Evolutionary conservation across 2,113 vertebrate species (phyloP).

Genomic region (Odontesthes bonariensis): DNA sequence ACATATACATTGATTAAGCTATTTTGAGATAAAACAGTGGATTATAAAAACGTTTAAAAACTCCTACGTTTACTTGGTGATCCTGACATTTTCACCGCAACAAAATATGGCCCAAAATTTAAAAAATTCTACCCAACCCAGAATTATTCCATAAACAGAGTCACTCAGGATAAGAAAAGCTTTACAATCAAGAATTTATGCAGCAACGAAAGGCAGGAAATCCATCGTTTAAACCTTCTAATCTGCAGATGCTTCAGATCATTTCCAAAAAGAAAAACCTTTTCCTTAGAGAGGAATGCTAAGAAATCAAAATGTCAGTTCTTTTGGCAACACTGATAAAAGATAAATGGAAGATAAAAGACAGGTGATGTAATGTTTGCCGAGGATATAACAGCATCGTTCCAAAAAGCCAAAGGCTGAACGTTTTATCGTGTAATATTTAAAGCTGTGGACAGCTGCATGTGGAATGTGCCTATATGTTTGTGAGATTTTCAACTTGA

Average conservation of each 20-base stretch:
- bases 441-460: constrained; percentile 37
- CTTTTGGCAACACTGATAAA: constrained; percentile 33
- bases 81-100: too few relatives aligned
- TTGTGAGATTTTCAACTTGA: constrained; percentile 16
- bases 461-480: constrained; percentile 21
- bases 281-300: constrained; percentile 35
- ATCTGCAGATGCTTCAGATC: constrained; percentile 29
- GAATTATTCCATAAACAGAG: background rate
- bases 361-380: constrained; percentile 34
- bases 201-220: constrained; percentile 2
- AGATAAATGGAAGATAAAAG: constrained; percentile 45
- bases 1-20: too few relatives aligned
- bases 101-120: background rate
- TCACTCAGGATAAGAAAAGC: background rate
- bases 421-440: constrained; percentile 45
- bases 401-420: constrained; percentile 5
- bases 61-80: too few relatives aligned
- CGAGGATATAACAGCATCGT: constrained; percentile 5
- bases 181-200: background rate
- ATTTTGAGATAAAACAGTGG: too few relatives aligned
- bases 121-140: background rate
- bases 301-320: constrained; percentile 41
- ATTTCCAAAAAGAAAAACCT: background rate
- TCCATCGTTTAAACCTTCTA: constrained; percentile 21
- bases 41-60: too few relatives aligned